Evolutionary conservation across 2,797 vertebrate species (phyloP).

Genomic region (Gadopsis bispinosus): DNA sequence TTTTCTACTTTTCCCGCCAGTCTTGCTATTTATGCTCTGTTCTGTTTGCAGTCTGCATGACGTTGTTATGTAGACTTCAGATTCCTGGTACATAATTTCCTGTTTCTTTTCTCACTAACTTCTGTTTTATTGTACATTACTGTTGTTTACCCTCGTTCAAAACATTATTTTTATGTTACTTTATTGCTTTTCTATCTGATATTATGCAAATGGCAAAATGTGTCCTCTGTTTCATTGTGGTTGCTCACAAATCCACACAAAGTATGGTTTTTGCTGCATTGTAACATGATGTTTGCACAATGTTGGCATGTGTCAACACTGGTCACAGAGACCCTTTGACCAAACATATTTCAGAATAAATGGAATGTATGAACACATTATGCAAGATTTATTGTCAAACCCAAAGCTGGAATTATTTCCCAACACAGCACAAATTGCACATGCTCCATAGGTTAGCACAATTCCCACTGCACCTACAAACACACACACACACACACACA

Average conservation of each 20-base stretch:
- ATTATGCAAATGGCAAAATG: slow-evolving; percentile 1
- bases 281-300: slow-evolving; percentile 19
- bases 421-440: slow-evolving; percentile 34
- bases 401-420: slow-evolving; percentile 41
- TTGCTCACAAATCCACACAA: neutral
- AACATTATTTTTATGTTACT: neutral
- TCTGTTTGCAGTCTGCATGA: slow-evolving; percentile 30
- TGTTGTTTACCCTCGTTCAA: neutral
- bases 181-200: neutral
- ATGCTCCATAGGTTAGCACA: slow-evolving; percentile 33
- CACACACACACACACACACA: neutral
- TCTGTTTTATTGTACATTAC: neutral
- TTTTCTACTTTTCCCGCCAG: slow-evolving; percentile 22
- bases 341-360: slow-evolving; percentile 45
- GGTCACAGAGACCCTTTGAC: slow-evolving; percentile 12
- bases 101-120: neutral
- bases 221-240: neutral
- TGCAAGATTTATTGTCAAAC: slow-evolving; percentile 45
- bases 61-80: slow-evolving; percentile 7
- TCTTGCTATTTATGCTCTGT: slow-evolving; percentile 19
- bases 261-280: neutral
- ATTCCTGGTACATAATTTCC: neutral
- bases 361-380: slow-evolving; percentile 44
- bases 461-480: slow-evolving; percentile 9
- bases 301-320: slow-evolving; percentile 12